Evolutionary conservation across 2,888 invertebrate genomes (phyloP).

Genomic region (Metacarcinus magister): DNA sequence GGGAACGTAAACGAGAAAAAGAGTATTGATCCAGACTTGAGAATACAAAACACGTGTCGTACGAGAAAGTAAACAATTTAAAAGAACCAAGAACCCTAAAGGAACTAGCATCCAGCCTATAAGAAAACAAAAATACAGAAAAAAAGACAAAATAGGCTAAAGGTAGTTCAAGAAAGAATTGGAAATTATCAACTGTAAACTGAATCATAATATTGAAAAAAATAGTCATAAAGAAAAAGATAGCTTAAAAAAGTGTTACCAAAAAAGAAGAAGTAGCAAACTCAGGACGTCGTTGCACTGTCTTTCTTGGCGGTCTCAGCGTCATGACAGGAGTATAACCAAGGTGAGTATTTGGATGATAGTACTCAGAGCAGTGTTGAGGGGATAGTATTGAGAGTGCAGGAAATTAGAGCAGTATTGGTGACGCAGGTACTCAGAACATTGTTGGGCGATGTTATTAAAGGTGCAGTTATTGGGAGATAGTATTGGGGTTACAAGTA

Average conservation of each 20-base stretch:
- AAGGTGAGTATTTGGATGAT: not conserved
- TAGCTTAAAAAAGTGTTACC: not conserved
- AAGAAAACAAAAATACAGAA: not conserved
- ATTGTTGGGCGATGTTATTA: not conserved
- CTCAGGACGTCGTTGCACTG: not conserved
- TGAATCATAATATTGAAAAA: not conserved
- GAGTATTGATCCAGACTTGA: not conserved
- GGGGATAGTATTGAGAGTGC: not conserved
- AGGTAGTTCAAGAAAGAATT: not conserved
- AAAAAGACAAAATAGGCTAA: not conserved
- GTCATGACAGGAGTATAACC: conserved; percentile 26
- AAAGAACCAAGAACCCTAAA: not conserved
- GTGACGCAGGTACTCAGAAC: not conserved
- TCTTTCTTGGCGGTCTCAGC: not conserved
- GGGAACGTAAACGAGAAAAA: not conserved
- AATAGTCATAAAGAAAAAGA: not conserved
- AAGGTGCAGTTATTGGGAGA: not conserved
- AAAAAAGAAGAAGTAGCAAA: not conserved
- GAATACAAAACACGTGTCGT: not conserved
- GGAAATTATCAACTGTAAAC: not conserved
- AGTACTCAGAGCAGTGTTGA: not conserved
- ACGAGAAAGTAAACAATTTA: not conserved
- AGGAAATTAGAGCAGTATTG: not conserved
- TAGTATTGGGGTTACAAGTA: too few species aligned
- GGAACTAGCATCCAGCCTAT: not conserved